Evolutionary conservation across 2,113 vertebrate species (phyloP).

Genomic region (Dolichotis patagonum): DNA sequence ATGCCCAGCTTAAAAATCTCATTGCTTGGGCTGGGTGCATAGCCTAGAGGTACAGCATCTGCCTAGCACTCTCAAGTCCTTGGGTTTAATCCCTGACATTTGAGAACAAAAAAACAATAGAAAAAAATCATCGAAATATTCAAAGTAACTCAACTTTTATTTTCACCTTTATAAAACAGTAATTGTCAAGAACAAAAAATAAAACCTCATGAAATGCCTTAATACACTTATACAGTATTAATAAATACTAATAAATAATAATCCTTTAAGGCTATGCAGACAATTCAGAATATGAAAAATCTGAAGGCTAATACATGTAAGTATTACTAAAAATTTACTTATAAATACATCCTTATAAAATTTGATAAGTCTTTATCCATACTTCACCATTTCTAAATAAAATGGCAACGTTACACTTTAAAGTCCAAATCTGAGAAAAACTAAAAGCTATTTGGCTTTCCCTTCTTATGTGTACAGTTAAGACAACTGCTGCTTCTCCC

Average conservation of each 20-base stretch:
- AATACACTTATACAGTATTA: not conserved
- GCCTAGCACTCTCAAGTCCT: not conserved
- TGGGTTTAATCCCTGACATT: not conserved
- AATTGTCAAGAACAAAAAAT: not conserved
- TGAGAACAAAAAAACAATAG: not conserved
- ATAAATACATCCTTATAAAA: not conserved
- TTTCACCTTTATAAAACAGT: not conserved
- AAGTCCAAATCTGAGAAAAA: not conserved
- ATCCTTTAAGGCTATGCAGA: not conserved
- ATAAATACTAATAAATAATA: constrained; percentile 9
- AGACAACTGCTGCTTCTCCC: not conserved
- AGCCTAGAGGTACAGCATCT: not conserved
- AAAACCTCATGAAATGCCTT: not conserved
- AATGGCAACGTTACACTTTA: not conserved
- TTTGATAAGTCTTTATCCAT: not conserved
- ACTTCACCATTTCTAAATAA: constrained; percentile 23
- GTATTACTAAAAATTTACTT: not conserved
- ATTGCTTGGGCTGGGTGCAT: not conserved
- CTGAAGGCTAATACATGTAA: not conserved
- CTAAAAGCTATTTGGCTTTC: not conserved
- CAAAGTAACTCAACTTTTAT: not conserved
- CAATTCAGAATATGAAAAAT: not conserved
- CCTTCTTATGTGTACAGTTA: not conserved
- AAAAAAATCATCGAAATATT: not conserved
- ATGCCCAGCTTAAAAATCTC: not conserved